Percentiles rank a stretch among this genome's conserved stretches.
Evolutionary conservation across 1,140 invertebrate genomes (phyloP).

Genomic region (Temnothorax curvispinosus): DNA sequence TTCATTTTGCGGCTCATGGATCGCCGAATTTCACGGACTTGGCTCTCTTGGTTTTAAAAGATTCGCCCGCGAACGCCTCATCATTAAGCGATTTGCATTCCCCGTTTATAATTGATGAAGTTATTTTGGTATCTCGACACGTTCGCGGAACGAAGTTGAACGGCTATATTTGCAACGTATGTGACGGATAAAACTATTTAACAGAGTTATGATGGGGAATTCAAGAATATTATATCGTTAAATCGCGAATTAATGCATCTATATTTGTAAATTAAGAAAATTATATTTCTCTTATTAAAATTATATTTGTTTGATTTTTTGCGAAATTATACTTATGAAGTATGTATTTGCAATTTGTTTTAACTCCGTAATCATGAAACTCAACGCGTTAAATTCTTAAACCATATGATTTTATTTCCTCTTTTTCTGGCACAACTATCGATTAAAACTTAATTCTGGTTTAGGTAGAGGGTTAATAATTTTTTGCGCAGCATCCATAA

Average conservation of each 20-base stretch:
- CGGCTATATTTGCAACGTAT: background rate
- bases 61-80: background rate
- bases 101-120: slow-evolving; percentile 42
- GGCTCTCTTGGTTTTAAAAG: slow-evolving; percentile 16
- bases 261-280: background rate
- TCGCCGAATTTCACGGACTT: slow-evolving; percentile 80
- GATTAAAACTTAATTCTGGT: background rate
- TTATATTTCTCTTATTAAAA: background rate
- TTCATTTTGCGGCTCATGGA: slow-evolving; percentile 85
- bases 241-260: background rate
- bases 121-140: slow-evolving; percentile 5
- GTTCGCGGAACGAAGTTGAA: slow-evolving; percentile 6
- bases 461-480: background rate
- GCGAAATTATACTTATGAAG: background rate
- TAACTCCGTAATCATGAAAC: background rate
- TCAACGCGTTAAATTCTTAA: background rate
- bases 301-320: background rate
- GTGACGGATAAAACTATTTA: background rate
- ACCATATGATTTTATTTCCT: background rate
- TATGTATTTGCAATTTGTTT: slow-evolving; percentile 16
- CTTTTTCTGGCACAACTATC: background rate
- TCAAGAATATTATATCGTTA: background rate
- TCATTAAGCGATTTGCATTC: slow-evolving; percentile 50
- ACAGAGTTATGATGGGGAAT: background rate
- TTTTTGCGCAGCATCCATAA: background rate